Percentiles rank a stretch among this genome's conserved stretches.
Evolutionary conservation across 1,140 invertebrate species (phyloP).

Genomic region (Anastrepha ludens): DNA sequence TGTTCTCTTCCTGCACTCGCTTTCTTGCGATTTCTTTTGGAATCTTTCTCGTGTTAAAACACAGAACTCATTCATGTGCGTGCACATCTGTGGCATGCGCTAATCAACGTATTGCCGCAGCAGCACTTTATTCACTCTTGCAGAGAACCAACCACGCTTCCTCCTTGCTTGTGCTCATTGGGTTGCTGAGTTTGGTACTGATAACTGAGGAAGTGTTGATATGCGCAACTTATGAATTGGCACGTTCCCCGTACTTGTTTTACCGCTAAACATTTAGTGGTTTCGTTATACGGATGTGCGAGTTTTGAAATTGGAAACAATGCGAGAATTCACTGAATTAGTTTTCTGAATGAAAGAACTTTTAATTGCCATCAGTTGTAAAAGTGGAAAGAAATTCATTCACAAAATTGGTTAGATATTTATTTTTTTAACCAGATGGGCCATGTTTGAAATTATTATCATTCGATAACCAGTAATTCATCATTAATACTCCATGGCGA

Average conservation of each 20-base stretch:
- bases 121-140: too few species aligned
- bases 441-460: too few species aligned
- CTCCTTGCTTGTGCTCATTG: too few species aligned
- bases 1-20: neutral
- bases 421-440: too few species aligned
- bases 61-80: conserved; percentile 1
- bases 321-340: neutral
- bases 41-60: neutral
- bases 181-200: neutral
- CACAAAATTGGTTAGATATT: too few species aligned
- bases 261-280: neutral
- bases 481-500: too few species aligned
- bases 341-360: too few species aligned
- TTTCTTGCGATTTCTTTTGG: neutral
- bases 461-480: too few species aligned
- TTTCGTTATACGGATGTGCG: neutral
- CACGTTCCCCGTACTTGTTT: neutral
- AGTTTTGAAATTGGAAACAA: neutral
- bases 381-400: too few species aligned
- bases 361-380: too few species aligned
- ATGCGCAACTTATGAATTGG: neutral
- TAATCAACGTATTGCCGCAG: neutral
- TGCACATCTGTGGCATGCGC: conserved; percentile 10
- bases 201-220: neutral
- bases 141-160: too few species aligned